phyloP scores from a whole-genome alignment of 2,888 invertebrate species.

The Merodon equestris region DNA sequence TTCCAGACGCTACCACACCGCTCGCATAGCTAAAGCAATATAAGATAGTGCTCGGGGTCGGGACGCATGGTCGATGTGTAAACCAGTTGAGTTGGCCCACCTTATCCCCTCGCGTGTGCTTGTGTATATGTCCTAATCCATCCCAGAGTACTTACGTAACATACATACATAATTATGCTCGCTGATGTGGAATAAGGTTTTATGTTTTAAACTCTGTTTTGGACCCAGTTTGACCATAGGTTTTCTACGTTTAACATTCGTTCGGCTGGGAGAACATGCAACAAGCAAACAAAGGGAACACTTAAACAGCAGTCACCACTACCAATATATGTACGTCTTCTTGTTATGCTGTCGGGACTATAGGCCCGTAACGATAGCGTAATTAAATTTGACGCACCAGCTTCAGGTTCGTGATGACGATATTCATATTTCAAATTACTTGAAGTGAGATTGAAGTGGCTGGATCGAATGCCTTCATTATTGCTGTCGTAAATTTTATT shows the following conservation, averaged over 20 bases:
- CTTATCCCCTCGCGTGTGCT: neutral
- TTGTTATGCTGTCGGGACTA: neutral
- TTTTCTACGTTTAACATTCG: constrained; percentile 21
- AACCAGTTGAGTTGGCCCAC: constrained; percentile 17
- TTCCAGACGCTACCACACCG: constrained; percentile 20
- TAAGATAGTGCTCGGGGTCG: neutral
- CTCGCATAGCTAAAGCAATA: neutral
- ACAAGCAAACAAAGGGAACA: constrained; percentile 9
- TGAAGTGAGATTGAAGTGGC: too few species aligned
- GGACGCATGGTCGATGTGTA: constrained; percentile 22
- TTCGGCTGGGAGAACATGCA: constrained; percentile 13
- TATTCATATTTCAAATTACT: neutral
- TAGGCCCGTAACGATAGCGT: neutral
- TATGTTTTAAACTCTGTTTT: neutral
- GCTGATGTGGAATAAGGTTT: constrained; percentile 39
- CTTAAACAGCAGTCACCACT: neutral
- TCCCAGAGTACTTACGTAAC: neutral
- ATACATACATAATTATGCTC: constrained; percentile 33
- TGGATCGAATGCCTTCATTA: too few species aligned
- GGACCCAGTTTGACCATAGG: constrained; percentile 1
- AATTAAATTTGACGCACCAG: constrained; percentile 33
- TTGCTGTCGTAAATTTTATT: too few species aligned
- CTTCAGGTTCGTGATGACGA: constrained; percentile 12
- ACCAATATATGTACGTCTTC: constrained; percentile 1
- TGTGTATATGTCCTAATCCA: neutral